Percentiles rank a stretch among this genome's conserved stretches.
Conservation (phyloP, 2,797 vertebrate genomes). For the Rhynchonycteris naso region DNA sequence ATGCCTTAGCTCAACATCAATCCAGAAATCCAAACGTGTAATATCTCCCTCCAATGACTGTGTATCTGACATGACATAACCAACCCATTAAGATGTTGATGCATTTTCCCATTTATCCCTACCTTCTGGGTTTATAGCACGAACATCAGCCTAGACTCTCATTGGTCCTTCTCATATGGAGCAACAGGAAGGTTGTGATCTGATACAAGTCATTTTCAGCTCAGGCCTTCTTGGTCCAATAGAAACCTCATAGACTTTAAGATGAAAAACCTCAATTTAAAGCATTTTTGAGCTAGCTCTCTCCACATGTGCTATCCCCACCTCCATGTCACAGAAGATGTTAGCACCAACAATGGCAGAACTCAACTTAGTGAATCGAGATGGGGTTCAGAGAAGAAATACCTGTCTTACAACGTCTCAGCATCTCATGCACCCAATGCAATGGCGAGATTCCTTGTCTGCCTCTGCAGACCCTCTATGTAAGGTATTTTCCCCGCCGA, state of each 20-base stretch:
- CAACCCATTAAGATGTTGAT: no score
- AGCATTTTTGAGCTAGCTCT: neutral
- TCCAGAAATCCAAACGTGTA: neutral
- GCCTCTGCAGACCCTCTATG: neutral
- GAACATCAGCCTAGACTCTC: neutral
- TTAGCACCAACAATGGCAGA: neutral
- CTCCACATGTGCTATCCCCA: neutral
- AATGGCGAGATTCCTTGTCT: fast-evolving
- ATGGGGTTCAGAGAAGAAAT: neutral
- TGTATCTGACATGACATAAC: fast-evolving
- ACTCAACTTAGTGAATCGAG: neutral
- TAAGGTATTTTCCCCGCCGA: no score
- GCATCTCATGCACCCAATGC: fast-evolving
- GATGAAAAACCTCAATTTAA: neutral
- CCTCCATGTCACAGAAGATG: neutral
- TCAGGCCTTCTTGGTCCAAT: neutral
- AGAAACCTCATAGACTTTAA: neutral
- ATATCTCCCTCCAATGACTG: neutral
- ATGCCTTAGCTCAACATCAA: neutral
- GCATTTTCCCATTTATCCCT: neutral
- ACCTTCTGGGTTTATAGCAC: neutral
- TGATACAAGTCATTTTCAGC: neutral
- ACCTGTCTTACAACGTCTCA: fast-evolving
- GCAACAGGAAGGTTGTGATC: neutral
- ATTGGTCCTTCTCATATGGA: neutral